phyloP scores from a whole-genome alignment of 1,140 invertebrate genomes.

The Anoplolepis gracilipes region DNA sequence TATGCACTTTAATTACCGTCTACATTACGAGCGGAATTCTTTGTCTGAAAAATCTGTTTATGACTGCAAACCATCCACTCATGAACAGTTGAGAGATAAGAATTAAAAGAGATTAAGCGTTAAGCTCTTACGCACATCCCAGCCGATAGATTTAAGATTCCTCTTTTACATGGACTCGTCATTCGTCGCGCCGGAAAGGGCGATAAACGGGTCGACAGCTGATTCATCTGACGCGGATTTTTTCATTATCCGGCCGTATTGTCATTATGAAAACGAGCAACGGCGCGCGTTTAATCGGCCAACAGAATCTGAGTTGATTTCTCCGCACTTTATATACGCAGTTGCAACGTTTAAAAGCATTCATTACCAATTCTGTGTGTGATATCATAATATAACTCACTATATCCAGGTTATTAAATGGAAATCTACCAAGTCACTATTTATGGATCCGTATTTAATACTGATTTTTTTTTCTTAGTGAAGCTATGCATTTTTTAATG shows the following conservation, averaged over 20 bases:
- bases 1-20: no score
- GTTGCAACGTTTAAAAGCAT: not conserved
- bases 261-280: conserved; percentile 52
- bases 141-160: conserved; percentile 6
- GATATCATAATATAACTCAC: not conserved
- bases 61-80: not conserved
- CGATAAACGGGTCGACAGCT: conserved; percentile 26
- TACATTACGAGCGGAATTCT: not conserved
- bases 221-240: conserved; percentile 41
- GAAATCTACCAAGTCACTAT: not conserved
- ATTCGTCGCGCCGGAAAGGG: conserved; percentile 42
- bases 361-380: no score
- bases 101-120: conserved; percentile 17
- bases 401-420: not conserved
- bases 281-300: conserved; percentile 33
- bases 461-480: not conserved
- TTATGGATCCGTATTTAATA: not conserved
- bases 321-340: not conserved
- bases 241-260: conserved; percentile 47
- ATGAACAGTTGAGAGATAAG: not conserved
- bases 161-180: conserved; percentile 21
- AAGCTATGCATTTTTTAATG: not conserved
- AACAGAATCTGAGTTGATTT: conserved; percentile 20
- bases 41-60: conserved; percentile 1
- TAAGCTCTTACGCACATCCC: conserved; percentile 13